phyloP scores from a whole-genome alignment of 1,140 invertebrate genomes.

The Brachionus plicatilis region DNA sequence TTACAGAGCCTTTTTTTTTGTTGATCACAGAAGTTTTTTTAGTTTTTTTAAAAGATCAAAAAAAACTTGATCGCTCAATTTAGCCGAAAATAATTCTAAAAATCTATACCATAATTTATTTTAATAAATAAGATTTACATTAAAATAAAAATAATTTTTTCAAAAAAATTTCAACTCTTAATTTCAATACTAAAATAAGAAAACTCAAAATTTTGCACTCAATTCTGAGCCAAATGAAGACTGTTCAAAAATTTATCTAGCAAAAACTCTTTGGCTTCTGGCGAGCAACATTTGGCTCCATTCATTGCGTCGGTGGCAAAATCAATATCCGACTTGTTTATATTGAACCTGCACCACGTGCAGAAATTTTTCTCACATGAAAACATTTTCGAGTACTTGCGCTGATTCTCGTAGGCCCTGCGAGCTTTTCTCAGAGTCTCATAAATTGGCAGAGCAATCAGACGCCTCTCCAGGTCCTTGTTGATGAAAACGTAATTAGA shows the following conservation, averaged over 20 bases:
- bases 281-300: not conserved
- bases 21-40: too few relatives aligned
- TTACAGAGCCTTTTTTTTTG: too few relatives aligned
- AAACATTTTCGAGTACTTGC: constrained; percentile 6
- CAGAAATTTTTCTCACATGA: constrained; percentile 32
- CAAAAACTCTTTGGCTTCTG: constrained; percentile 1
- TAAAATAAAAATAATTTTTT: not conserved
- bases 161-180: not conserved
- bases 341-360: constrained; percentile 26
- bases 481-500: constrained; percentile 25
- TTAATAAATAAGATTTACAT: not conserved
- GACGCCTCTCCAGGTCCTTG: not conserved
- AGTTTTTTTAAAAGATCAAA: too few relatives aligned
- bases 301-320: not conserved
- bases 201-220: not conserved
- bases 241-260: not conserved
- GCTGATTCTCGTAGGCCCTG: constrained; percentile 1
- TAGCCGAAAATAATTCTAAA: too few relatives aligned
- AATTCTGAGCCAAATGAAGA: not conserved
- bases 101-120: too few relatives aligned
- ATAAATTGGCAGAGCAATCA: constrained; percentile 35
- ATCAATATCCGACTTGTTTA: constrained; percentile 37
- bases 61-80: too few relatives aligned
- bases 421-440: constrained; percentile 24
- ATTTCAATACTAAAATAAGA: not conserved